Evolutionary conservation across 2,797 vertebrate genomes (phyloP).

Genomic region (Garrulus glandarius): DNA sequence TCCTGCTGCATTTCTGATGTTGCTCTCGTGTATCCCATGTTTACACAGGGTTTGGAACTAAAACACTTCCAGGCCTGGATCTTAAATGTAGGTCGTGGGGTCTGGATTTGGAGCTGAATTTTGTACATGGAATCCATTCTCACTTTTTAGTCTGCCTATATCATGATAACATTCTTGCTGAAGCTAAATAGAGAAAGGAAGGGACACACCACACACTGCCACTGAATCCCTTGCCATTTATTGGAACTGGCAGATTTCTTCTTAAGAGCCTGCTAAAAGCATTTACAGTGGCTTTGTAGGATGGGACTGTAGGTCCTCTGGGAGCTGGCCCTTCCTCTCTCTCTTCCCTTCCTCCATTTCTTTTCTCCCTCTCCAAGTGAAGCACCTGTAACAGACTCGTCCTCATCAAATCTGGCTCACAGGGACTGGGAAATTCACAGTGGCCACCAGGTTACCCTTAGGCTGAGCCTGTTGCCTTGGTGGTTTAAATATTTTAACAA

Average conservation of each 20-base stretch:
- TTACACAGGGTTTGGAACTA: not conserved
- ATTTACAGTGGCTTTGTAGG: not conserved
- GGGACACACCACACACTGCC: not conserved
- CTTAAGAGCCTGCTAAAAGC: not conserved
- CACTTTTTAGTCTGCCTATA: not conserved
- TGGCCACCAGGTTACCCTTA: not conserved
- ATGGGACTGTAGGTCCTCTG: not conserved
- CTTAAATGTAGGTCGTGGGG: accelerated
- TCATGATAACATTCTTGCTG: not conserved
- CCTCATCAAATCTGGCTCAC: not conserved
- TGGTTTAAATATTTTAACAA: not conserved
- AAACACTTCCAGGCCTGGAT: not conserved
- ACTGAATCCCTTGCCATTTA: not conserved
- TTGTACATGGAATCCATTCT: not conserved
- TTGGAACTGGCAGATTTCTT: not conserved
- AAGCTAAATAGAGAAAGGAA: not conserved
- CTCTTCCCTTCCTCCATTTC: accelerated
- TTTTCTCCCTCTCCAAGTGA: not conserved
- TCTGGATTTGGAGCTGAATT: not conserved
- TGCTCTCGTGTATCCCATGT: not conserved
- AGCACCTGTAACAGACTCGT: not conserved
- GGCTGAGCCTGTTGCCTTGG: not conserved
- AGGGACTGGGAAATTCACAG: not conserved
- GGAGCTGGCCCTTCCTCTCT: not conserved
- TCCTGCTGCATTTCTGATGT: not conserved